Percentiles rank a stretch among this genome's conserved stretches.
phyloP scores from a whole-genome alignment of 1,140 invertebrate genomes.

The Physella acuta region DNA sequence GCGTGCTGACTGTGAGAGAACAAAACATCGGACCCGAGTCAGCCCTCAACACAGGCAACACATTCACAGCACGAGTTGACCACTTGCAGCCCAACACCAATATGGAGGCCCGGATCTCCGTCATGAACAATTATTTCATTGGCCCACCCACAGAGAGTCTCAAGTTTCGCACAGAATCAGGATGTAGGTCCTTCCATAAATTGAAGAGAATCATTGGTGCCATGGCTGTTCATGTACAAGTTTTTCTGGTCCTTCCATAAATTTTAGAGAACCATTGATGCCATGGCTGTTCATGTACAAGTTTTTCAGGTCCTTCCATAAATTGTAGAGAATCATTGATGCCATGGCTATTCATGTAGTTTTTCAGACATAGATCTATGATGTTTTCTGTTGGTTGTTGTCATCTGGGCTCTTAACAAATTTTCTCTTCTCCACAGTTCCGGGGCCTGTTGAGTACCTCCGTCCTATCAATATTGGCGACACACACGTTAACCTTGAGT shows the following conservation, averaged over 20 bases:
- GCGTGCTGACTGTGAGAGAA: conserved; percentile 34
- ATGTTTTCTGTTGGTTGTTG: too few species aligned
- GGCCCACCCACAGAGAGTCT: conserved; percentile 38
- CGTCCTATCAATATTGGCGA: conserved; percentile 84
- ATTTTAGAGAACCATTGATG: too few species aligned
- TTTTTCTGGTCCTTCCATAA: too few species aligned
- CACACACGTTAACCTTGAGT: conserved; percentile 83
- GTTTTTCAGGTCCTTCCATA: too few species aligned
- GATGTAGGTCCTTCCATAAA: conserved; percentile 44
- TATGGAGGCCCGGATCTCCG: conserved; percentile 39
- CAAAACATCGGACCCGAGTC: conserved; percentile 31
- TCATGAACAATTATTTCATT: conserved; percentile 46
- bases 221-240: too few species aligned
- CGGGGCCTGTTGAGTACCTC: conserved; percentile 83
- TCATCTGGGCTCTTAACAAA: too few species aligned
- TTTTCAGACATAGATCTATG: too few species aligned
- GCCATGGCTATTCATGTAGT: too few species aligned
- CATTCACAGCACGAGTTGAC: conserved; percentile 28
- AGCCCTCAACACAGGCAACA: conserved; percentile 20
- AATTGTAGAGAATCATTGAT: too few species aligned
- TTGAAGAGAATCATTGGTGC: too few species aligned
- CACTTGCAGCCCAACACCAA: conserved; percentile 37
- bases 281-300: too few species aligned
- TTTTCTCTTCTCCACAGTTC: conserved; percentile 68
- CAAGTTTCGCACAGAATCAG: conserved; percentile 32